Evolutionary conservation across 2,888 invertebrate genomes (phyloP), one percentile per base, ranked within the genome.

Genomic region (Megaustenia siamemsis): DNA sequence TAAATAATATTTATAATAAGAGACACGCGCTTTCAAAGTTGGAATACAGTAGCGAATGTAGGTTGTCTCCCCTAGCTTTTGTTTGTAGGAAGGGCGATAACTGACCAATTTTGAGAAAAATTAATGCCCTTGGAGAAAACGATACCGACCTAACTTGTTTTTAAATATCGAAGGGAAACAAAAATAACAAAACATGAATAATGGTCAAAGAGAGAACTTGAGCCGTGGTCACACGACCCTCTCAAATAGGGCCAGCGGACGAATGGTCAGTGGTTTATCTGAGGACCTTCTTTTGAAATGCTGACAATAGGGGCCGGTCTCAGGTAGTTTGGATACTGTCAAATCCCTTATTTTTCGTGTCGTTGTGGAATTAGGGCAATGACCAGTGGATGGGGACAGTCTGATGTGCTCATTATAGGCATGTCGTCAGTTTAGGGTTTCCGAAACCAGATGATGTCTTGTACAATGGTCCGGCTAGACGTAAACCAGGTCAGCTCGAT

Each of bases 281-380:
- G n/a, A 32, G 28, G 75, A 49, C 49, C 3, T n/a, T n/a, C n/a
- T n/a, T n/a, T n/a, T n/a, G n/a, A n/a, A n/a, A n/a, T n/a, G n/a
- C n/a, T 1, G n/a, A 60, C 24, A 60, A 60, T n/a, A 60, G 53
- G 6, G 18, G n/a, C 2, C 10, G 32, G 28, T 28, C 28, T 75
- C 49, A 12, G 49, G 32, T 75, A 49, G 15, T 49, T 2, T 60
- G 24, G 24, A 60, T 60, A 60, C 60, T 75, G 45, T 75, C 49
- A 71, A 32, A 43, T 15, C 18, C 18, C 49, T 45, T 15, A 5
- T 28, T 53, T 32, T 35, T 43, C 49, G 49, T n/a, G 75, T 45
- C 71, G 53, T n/a, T n/a, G 28, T 1, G 75, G 53, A 75, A 49
- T 75, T 49, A 53, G 75, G 75, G 53, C 75, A 75, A 75, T 75